Evolutionary conservation across 1,140 invertebrate genomes (phyloP).

Genomic region (Battus philenor): DNA sequence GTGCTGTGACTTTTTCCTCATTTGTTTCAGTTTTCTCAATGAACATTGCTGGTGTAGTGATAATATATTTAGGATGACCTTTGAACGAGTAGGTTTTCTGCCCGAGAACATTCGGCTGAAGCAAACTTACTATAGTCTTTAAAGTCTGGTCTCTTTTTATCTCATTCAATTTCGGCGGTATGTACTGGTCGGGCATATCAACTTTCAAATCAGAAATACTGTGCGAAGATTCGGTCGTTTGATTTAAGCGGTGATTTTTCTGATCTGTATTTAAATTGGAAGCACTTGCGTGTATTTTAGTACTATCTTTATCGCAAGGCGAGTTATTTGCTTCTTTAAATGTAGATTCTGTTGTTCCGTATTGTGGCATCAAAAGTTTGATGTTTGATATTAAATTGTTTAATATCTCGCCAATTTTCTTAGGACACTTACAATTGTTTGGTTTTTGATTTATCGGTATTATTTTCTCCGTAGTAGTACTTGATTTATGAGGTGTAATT

Average conservation of each 20-base stretch:
- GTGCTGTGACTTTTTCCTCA: conserved; percentile 1
- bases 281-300: not conserved
- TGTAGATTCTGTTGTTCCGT: conserved; percentile 7
- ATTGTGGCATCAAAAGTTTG: conserved; percentile 31
- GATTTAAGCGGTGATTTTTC: not conserved
- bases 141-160: conserved; percentile 3
- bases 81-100: conserved; percentile 3
- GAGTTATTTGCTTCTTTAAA: not conserved
- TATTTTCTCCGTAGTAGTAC: conserved; percentile 8
- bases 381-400: conserved; percentile 33
- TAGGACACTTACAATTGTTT: conserved; percentile 33
- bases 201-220: not conserved
- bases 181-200: not conserved
- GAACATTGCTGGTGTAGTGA: not conserved
- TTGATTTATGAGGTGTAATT: not conserved
- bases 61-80: not conserved
- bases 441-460: conserved; percentile 1
- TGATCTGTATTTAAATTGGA: not conserved
- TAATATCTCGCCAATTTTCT: conserved; percentile 29
- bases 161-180: not conserved
- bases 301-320: not conserved
- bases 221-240: not conserved
- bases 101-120: not conserved
- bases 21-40: conserved; percentile 1
- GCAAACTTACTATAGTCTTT: conserved; percentile 5